These are phyloP conservation scores for Pocota personata DNA, from an alignment of 2,888 invertebrate genomes.

Conservation along the genomic window DNA sequence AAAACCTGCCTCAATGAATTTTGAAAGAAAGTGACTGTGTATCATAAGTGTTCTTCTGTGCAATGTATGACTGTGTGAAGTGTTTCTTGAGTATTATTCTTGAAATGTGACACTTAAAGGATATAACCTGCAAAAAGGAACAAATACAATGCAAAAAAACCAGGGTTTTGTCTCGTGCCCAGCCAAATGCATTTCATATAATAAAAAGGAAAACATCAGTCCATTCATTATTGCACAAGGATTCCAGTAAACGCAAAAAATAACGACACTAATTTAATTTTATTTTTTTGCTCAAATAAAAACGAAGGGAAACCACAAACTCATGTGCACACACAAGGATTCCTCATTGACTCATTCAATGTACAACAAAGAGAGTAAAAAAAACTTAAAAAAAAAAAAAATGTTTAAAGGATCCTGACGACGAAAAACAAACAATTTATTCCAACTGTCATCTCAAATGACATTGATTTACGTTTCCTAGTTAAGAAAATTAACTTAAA, in stretches of 20 bases:
- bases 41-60: slow-evolving; percentile 24
- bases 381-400: not conserved
- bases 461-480: slow-evolving; percentile 51
- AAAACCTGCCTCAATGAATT: not conserved
- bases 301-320: slow-evolving; percentile 44
- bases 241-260: slow-evolving; percentile 42
- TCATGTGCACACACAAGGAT: slow-evolving; percentile 61
- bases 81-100: slow-evolving; percentile 32
- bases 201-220: slow-evolving; percentile 27
- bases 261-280: slow-evolving; percentile 52
- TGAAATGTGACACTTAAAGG: slow-evolving; percentile 37
- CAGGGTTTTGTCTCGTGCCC: slow-evolving; percentile 55
- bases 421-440: slow-evolving; percentile 46
- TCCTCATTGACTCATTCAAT: slow-evolving; percentile 54
- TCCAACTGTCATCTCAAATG: slow-evolving; percentile 46
- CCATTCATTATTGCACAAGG: slow-evolving; percentile 56
- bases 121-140: slow-evolving; percentile 59
- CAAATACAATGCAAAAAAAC: slow-evolving; percentile 44
- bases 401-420: slow-evolving; percentile 21
- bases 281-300: not conserved
- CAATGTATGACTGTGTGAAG: slow-evolving; percentile 1
- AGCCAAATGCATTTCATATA: slow-evolving; percentile 64
- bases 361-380: slow-evolving; percentile 35
- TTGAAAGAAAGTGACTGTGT: not conserved
- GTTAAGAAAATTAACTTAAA: slow-evolving; percentile 59